Base-by-base conservation (phyloP, 1,140 invertebrate species). In the Alviniconcha marisindica region DNA sequence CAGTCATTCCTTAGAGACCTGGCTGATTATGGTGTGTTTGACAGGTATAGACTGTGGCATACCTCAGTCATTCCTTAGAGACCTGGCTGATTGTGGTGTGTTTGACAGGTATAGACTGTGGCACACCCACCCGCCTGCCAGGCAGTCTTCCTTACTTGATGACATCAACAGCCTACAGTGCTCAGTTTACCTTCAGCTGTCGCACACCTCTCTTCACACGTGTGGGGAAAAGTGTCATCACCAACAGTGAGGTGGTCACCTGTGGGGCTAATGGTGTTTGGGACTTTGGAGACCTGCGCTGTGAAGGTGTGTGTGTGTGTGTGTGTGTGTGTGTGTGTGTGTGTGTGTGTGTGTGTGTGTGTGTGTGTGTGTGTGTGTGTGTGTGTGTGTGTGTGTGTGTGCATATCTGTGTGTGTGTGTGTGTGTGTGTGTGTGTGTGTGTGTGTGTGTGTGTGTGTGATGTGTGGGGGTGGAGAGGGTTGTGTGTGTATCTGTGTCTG, bases 211-310 rank as follows among this genome's bases (percentile, higher is more conserved):
- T 56, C 31, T 80, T 80, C 38, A 38, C 31, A 36, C 51, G 54
- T 4, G 77, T 63, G 40, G 97, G 97, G 38, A 98, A 98, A 5
- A 97, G 98, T 94, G 97, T 97, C 0, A 96, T 95, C 56, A 96
- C 96, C 88, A 96, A 97, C 87, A 97, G 99, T 89, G 98, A 98
- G 90, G 96, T 98, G 33, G 77, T 87, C 18, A 40, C 15, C 0
- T 99, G 98, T 93, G 96, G 97, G 94, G 96, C 96, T 1, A 97
- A 98, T 91, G 97, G 97, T 12, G 96, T 97, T 77, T 99, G 98
- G 98, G 98, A 99, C 93, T 98, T 99, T 93, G 98, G 98, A 15
- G 97, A 99, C 92, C 94, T 99, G 31, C 94, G 97, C 73, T 99
- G 98, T 91, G 97, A 99, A 94, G 91, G 91, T 87, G 81, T 73